These are phyloP conservation scores for Leptoteleia sp. DNA, from an alignment of 1,140 invertebrate genomes.

Conservation along the genomic window DNA sequence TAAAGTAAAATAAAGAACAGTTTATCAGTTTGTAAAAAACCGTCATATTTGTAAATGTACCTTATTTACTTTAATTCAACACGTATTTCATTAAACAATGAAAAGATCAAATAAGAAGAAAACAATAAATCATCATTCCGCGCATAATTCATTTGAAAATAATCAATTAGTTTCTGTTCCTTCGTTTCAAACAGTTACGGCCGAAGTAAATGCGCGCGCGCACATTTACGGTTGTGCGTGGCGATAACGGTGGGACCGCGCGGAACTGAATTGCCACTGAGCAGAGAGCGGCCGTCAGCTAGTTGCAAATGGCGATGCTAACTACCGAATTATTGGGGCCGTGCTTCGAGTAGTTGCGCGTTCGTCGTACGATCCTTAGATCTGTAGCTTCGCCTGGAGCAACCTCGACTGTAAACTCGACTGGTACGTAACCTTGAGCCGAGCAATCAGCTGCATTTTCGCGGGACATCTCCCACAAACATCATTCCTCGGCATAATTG, in stretches of 20 bases:
- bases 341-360: constrained; percentile 44
- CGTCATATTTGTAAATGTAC: too few relatives aligned
- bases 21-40: too few relatives aligned
- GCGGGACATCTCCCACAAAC: background rate
- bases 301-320: constrained; percentile 53
- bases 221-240: constrained; percentile 9
- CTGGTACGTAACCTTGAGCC: constrained; percentile 16
- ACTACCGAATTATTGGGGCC: constrained; percentile 13
- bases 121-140: too few relatives aligned
- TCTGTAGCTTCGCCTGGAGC: constrained; percentile 18
- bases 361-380: constrained; percentile 6
- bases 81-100: too few relatives aligned
- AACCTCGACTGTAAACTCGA: constrained; percentile 26
- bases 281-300: constrained; percentile 33
- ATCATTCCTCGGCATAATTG: constrained; percentile 2
- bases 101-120: too few relatives aligned
- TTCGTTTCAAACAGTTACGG: too few relatives aligned
- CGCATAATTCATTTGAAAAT: too few relatives aligned
- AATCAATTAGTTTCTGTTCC: too few relatives aligned
- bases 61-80: too few relatives aligned
- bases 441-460: background rate
- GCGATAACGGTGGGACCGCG: constrained; percentile 21
- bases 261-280: constrained; percentile 38
- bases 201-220: too few relatives aligned
- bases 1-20: too few relatives aligned